phyloP scores from a whole-genome alignment of 2,797 vertebrate species.

The Sebastes umbrosus region DNA sequence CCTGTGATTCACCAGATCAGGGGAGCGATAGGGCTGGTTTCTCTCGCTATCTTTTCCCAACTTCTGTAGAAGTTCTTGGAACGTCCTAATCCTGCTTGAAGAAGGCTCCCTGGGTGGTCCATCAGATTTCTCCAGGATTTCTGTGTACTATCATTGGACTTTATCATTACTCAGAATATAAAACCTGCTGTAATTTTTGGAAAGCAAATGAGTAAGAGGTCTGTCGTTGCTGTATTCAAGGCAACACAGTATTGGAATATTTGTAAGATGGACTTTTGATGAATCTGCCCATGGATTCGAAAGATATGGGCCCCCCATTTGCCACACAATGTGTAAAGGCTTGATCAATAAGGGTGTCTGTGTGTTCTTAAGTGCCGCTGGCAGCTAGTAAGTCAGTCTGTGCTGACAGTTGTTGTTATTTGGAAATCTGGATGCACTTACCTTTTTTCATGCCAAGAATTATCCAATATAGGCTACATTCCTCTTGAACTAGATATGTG shows the following conservation, averaged over 20 bases:
- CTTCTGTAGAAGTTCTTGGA: constrained; percentile 25
- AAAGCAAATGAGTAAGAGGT: neutral
- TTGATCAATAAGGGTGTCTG: constrained; percentile 16
- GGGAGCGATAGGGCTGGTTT: constrained; percentile 45
- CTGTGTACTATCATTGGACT: neutral
- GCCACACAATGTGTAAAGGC: constrained; percentile 11
- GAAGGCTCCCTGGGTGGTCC: constrained; percentile 56
- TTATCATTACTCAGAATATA: neutral
- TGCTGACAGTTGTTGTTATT: constrained; percentile 51
- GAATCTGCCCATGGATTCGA: constrained; percentile 10
- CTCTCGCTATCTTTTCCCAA: constrained; percentile 41
- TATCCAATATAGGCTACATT: constrained; percentile 37
- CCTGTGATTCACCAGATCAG: constrained; percentile 52
- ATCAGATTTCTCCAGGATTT: constrained; percentile 14
- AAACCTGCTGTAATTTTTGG: neutral
- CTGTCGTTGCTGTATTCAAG: neutral
- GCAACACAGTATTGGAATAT: constrained; percentile 4
- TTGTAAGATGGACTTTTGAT: neutral
- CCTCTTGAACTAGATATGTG: constrained; percentile 20
- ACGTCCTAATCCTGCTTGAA: constrained; percentile 41
- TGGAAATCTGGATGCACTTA: constrained; percentile 59
- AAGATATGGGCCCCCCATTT: neutral
- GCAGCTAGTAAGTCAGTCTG: constrained; percentile 7
- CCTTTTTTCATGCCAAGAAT: constrained; percentile 36
- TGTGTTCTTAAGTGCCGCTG: constrained; percentile 19